Percentiles rank a stretch among this genome's conserved stretches.
phyloP scores from a whole-genome alignment of 2,113 vertebrate genomes.

The Empidonax traillii region DNA sequence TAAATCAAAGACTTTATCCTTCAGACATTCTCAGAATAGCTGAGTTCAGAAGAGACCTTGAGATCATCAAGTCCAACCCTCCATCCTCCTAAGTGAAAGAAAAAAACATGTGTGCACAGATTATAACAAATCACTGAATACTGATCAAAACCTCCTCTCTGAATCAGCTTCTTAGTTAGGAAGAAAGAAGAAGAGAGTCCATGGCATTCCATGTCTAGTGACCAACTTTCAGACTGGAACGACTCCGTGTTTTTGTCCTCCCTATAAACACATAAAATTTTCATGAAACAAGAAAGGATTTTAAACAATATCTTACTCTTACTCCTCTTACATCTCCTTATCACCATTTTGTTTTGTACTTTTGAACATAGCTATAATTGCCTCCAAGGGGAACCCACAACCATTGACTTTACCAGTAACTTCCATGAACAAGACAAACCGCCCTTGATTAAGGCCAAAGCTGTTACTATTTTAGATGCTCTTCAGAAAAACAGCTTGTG shows the following conservation, averaged over 20 bases:
- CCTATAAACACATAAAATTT: not conserved
- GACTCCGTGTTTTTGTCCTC: not conserved
- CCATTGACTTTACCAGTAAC: not conserved
- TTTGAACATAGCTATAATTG: not conserved
- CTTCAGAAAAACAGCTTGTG: not conserved
- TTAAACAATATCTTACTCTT: not conserved
- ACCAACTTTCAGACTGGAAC: not conserved
- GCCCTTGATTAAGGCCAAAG: not conserved
- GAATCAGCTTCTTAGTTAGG: not conserved
- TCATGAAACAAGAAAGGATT: not conserved
- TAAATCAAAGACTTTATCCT: not conserved
- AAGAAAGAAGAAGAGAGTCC: not conserved
- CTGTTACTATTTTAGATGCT: not conserved
- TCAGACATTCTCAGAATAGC: not conserved
- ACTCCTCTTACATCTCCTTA: not conserved
- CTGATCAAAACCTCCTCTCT: not conserved
- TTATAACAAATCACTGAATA: not conserved
- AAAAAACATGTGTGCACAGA: not conserved
- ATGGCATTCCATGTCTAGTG: not conserved
- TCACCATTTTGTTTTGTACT: not conserved
- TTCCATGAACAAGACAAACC: accelerated
- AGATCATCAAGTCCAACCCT: not conserved
- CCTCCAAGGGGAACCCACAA: not conserved
- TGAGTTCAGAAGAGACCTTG: not conserved
- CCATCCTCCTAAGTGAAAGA: not conserved